phyloP scores from a whole-genome alignment of 2,888 invertebrate species.

The Drosophila mercatorum region DNA sequence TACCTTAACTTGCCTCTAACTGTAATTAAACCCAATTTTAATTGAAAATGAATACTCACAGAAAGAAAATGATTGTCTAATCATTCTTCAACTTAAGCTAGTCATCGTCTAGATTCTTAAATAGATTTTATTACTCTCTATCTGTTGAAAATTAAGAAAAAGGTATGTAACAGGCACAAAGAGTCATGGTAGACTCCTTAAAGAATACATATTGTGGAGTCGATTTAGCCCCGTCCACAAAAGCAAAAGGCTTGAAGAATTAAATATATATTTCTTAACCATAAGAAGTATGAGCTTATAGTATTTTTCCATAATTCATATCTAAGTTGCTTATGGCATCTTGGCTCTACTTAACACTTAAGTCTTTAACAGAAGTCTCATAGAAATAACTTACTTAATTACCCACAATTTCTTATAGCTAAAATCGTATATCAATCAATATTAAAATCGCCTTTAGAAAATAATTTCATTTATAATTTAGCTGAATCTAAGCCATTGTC shows the following conservation, averaged over 20 bases:
- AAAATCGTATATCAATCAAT: not conserved
- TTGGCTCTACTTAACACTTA: too few species aligned
- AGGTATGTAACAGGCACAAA: too few species aligned
- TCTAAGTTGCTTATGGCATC: too few species aligned
- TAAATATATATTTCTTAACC: too few species aligned
- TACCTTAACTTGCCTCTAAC: not conserved
- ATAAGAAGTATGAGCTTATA: too few species aligned
- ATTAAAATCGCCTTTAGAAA: not conserved
- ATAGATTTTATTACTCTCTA: not conserved
- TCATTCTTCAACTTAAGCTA: not conserved
- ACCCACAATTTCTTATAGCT: not conserved
- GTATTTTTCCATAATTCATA: too few species aligned
- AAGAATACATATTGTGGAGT: too few species aligned
- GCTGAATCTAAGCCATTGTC: slow-evolving; percentile 6
- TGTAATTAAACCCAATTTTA: not conserved
- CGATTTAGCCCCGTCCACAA: too few species aligned
- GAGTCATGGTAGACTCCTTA: too few species aligned
- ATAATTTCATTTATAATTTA: not conserved
- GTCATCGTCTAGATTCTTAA: not conserved
- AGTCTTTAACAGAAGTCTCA: not conserved
- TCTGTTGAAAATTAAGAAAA: too few species aligned
- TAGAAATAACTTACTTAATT: not conserved
- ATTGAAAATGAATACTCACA: too few species aligned
- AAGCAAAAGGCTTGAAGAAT: too few species aligned
- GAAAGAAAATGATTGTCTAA: not conserved